Percentiles rank a stretch among this genome's conserved stretches.
Evolutionary conservation across 2,113 vertebrate genomes (phyloP).

Genomic region (Eptesicus fuscus): DNA sequence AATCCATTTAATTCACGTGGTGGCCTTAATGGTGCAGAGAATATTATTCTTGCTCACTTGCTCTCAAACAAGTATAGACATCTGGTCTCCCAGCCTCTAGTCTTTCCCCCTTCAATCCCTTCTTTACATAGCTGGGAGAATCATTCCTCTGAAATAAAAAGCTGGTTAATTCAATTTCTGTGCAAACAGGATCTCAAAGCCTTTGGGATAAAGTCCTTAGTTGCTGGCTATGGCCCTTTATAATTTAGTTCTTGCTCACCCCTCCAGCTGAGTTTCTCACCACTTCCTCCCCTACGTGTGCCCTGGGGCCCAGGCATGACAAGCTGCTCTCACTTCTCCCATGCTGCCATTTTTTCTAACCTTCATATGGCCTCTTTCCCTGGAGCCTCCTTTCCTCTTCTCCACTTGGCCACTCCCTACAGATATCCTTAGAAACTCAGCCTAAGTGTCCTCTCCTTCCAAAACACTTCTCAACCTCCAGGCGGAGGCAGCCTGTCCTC

Average conservation of each 20-base stretch:
- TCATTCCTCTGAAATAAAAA: constrained; percentile 29
- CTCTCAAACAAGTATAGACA: not conserved
- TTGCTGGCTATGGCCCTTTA: not conserved
- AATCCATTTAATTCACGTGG: not conserved
- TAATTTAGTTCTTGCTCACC: not conserved
- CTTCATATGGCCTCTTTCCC: not conserved
- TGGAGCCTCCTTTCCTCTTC: not conserved
- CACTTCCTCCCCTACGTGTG: not conserved
- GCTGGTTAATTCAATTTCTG: not conserved
- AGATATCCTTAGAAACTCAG: not conserved
- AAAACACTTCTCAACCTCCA: not conserved
- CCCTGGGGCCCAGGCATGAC: not conserved
- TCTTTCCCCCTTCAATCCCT: not conserved
- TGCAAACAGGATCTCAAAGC: not conserved
- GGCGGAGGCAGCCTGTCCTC: not conserved
- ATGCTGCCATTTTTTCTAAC: not conserved
- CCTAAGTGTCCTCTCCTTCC: not conserved
- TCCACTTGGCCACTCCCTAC: not conserved
- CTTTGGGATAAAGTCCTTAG: not conserved
- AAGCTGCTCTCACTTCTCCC: not conserved
- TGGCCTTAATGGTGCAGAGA: not conserved
- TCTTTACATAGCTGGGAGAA: not conserved
- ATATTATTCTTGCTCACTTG: not conserved
- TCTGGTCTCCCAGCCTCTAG: not conserved
- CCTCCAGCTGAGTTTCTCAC: not conserved